phyloP scores from a whole-genome alignment of 2,113 vertebrate species.

The Mixornis gularis region DNA sequence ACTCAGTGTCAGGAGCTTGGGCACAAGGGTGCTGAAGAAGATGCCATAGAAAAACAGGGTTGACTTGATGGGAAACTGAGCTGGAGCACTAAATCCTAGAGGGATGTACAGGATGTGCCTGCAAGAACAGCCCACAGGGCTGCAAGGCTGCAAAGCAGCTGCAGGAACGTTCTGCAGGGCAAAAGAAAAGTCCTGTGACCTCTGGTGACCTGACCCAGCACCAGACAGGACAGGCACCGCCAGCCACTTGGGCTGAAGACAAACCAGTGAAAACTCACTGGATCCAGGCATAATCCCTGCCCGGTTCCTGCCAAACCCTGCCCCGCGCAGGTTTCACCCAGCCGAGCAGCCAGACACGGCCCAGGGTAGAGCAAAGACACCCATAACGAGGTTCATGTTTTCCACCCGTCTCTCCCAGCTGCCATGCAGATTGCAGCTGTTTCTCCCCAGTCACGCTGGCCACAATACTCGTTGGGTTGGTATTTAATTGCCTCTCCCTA shows the following conservation, averaged over 20 bases:
- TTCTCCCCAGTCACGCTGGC: slow-evolving; percentile 8
- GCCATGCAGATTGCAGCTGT: slow-evolving; percentile 33
- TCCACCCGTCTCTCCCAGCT: slow-evolving; percentile 2
- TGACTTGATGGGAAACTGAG: neutral
- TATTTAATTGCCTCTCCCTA: slow-evolving; percentile 60
- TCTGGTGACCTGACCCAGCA: neutral
- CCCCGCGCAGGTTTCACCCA: neutral
- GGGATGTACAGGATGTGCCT: neutral
- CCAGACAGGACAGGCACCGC: rapidly evolving
- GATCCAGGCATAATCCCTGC: neutral
- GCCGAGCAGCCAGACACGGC: neutral
- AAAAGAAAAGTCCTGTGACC: neutral
- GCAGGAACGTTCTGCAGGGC: neutral
- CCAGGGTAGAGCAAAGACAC: neutral
- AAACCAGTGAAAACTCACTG: neutral
- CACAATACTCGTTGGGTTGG: slow-evolving; percentile 16
- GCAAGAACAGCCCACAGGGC: neutral
- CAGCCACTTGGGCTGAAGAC: neutral
- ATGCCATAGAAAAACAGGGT: neutral
- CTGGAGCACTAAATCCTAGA: neutral
- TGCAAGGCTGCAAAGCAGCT: neutral
- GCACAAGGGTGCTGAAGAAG: neutral
- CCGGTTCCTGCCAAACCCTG: neutral
- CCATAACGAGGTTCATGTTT: neutral
- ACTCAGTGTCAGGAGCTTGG: neutral